Evolutionary conservation across 2,797 vertebrate species (phyloP).

Genomic region (Sebastiscus tertius): DNA sequence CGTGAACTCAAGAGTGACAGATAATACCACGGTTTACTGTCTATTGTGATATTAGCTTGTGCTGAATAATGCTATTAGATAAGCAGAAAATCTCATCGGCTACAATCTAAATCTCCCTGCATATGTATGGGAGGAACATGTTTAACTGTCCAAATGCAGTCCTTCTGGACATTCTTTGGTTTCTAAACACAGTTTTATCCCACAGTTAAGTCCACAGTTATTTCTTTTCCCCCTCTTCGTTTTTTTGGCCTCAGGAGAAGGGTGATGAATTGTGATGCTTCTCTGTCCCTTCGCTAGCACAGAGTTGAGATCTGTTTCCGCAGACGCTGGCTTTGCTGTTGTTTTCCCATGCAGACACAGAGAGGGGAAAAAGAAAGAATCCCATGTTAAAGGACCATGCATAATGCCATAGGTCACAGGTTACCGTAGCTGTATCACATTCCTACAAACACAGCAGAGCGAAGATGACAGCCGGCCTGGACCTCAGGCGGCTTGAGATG

Average conservation of each 20-base stretch:
- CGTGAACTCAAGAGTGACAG: not conserved
- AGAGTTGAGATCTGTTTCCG: constrained; percentile 30
- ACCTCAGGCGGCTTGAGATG: constrained; percentile 45
- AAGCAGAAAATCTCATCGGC: constrained; percentile 54
- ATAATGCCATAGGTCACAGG: constrained; percentile 61
- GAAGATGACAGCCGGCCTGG: constrained; percentile 52
- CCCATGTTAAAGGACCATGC: constrained; percentile 15
- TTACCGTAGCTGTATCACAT: constrained; percentile 45
- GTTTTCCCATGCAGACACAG: constrained; percentile 39
- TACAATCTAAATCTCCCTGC: constrained; percentile 37
- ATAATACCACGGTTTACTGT: constrained; percentile 21
- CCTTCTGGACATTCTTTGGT: constrained; percentile 34
- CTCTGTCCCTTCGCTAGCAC: constrained; percentile 4
- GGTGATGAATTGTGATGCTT: constrained; percentile 15
- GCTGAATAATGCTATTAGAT: constrained; percentile 55
- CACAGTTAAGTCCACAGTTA: constrained; percentile 23
- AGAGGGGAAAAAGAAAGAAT: constrained; percentile 25
- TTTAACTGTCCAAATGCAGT: constrained; percentile 41
- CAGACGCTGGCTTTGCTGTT: constrained; percentile 14
- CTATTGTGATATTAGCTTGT: constrained; percentile 20
- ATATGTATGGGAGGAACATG: constrained; percentile 30
- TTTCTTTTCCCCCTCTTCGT: constrained; percentile 9
- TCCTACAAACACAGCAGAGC: constrained; percentile 55
- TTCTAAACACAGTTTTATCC: constrained; percentile 39
- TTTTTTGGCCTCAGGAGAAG: constrained; percentile 38